Evolutionary conservation across 2,113 vertebrate species (phyloP).

Genomic region (Eulacestoma nigropectus): DNA sequence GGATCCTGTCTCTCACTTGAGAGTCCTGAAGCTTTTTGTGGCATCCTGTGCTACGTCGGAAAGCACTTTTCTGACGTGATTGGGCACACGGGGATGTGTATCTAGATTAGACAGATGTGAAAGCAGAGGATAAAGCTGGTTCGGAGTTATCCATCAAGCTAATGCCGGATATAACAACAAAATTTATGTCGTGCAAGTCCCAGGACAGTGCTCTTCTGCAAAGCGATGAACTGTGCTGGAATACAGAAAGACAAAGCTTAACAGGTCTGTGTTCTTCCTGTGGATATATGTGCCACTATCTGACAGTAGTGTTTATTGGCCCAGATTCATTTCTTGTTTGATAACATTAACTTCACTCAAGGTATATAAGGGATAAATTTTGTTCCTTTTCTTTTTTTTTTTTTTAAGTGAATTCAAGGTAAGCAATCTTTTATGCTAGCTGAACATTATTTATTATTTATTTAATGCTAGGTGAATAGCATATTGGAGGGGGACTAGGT

Average conservation of each 20-base stretch:
- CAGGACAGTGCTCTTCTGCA: not conserved
- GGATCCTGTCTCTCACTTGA: not conserved
- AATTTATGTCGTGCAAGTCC: not conserved
- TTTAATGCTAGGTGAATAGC: not conserved
- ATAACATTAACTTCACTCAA: not conserved
- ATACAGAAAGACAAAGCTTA: not conserved
- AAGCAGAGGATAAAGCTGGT: not conserved
- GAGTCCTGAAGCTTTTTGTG: not conserved
- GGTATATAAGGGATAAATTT: not conserved
- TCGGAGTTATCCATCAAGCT: not conserved
- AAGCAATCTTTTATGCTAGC: not conserved
- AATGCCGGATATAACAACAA: not conserved
- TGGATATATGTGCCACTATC: not conserved
- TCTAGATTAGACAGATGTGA: not conserved
- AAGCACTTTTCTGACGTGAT: not conserved
- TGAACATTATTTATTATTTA: not conserved
- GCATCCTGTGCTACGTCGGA: fast-evolving
- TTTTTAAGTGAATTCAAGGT: not conserved
- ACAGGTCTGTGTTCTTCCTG: not conserved
- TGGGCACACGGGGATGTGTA: not conserved
- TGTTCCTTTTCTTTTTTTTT: not conserved
- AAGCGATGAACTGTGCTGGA: not conserved
- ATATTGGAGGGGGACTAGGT: not conserved
- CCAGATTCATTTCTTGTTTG: not conserved
- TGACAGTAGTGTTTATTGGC: not conserved